A percentile compares a stretch with the other conserved stretches of the same genome.
phyloP scores from a whole-genome alignment of 2,888 invertebrate species.

The Ischnura elegans region DNA sequence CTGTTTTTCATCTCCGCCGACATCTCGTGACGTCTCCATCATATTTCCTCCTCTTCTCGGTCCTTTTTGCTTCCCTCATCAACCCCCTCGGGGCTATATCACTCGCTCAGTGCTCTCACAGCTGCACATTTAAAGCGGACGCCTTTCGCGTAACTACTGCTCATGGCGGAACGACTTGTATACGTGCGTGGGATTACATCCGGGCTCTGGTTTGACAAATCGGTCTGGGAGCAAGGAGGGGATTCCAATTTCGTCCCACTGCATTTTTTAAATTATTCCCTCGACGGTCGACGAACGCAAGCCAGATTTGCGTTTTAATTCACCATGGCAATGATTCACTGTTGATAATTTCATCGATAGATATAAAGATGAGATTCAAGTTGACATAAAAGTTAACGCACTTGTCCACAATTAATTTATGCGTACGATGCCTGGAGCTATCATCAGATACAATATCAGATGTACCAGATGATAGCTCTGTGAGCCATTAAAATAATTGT shows the following conservation, averaged over 20 bases:
- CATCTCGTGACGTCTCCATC: slow-evolving; percentile 9
- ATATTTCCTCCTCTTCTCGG: neutral
- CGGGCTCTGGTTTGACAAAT: slow-evolving; percentile 5
- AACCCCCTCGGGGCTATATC: neutral
- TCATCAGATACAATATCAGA: no score
- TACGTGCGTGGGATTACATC: neutral
- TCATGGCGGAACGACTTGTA: neutral
- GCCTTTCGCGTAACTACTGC: neutral
- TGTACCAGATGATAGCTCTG: no score
- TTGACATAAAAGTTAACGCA: no score
- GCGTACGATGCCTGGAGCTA: no score
- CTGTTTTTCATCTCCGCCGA: slow-evolving; percentile 19
- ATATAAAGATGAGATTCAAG: no score
- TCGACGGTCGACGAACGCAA: neutral
- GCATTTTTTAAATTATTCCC: neutral
- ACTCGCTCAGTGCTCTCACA: neutral
- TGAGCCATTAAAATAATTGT: no score
- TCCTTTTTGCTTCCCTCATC: neutral
- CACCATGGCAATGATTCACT: neutral
- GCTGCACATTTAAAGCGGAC: neutral
- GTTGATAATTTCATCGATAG: neutral
- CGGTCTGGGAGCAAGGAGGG: neutral
- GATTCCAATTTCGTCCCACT: neutral
- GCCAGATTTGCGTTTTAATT: neutral
- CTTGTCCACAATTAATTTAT: no score